Conservation (phyloP, 37 sponge, comb jelly and placozoan genomes). For the Corticium candelabrum region DNA sequence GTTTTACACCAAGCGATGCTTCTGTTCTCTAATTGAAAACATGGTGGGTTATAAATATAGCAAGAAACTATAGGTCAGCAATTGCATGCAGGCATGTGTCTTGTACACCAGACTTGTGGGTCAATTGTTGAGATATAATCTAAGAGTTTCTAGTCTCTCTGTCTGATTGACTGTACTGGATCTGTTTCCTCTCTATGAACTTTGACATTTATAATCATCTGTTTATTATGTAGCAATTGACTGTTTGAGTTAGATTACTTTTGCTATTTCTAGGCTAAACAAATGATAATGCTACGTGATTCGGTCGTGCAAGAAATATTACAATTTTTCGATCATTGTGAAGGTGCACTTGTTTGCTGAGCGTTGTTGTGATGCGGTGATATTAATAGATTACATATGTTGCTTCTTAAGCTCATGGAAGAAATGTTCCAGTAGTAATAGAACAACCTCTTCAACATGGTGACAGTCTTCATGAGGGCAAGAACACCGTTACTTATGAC, state of each 20-base stretch:
- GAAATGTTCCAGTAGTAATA: conserved; percentile 41
- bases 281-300: conserved; percentile 94
- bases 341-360: conserved; percentile 38
- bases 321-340: conserved; percentile 89
- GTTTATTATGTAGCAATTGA: too few relatives aligned
- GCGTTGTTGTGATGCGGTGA: neutral
- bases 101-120: too few relatives aligned
- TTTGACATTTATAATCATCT: too few relatives aligned
- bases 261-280: conserved; percentile 62
- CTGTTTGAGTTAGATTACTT: neutral
- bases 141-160: too few relatives aligned
- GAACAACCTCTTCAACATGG: conserved; percentile 76
- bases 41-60: conserved; percentile 42
- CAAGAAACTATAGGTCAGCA: too few relatives aligned
- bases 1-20: conserved; percentile 94
- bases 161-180: too few relatives aligned
- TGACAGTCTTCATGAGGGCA: conserved; percentile 52
- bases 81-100: too few relatives aligned
- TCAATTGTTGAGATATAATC: too few relatives aligned
- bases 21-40: conserved; percentile 87
- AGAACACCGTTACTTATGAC: conserved; percentile 91
- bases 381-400: too few relatives aligned
- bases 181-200: too few relatives aligned
- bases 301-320: conserved; percentile 66
- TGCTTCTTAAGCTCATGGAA: conserved; percentile 76